These are phyloP conservation scores for Lasioglossum oenotherae DNA, from an alignment of 2,888 invertebrate species.

Conservation along the genomic window DNA sequence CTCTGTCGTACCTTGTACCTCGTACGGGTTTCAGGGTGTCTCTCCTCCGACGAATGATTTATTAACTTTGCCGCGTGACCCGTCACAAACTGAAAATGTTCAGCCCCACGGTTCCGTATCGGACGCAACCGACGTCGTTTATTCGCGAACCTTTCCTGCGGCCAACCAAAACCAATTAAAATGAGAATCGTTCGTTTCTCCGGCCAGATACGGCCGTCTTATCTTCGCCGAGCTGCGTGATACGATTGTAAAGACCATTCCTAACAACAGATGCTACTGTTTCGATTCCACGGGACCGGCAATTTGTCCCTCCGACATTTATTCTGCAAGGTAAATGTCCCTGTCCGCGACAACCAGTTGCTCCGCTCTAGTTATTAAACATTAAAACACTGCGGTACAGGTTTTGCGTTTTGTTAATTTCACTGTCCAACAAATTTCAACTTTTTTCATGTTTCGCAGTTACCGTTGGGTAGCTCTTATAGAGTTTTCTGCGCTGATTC, in stretches of 20 bases:
- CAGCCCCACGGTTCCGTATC: slow-evolving; percentile 15
- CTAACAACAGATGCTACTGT: slow-evolving; percentile 11
- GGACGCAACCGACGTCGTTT: slow-evolving; percentile 11
- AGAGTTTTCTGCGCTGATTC: too few species aligned
- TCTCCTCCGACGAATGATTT: slow-evolving; percentile 50
- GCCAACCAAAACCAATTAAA: slow-evolving; percentile 16
- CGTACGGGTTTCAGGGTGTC: slow-evolving; percentile 24
- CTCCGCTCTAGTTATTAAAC: background rate
- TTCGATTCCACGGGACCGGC: background rate
- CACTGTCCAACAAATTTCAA: too few species aligned
- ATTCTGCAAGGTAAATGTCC: background rate
- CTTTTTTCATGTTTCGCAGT: too few species aligned
- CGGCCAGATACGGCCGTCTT: background rate
- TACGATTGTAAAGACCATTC: slow-evolving; percentile 6
- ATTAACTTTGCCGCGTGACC: slow-evolving; percentile 54
- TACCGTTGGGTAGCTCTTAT: too few species aligned
- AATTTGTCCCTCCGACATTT: background rate
- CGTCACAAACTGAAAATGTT: slow-evolving; percentile 46
- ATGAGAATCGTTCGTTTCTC: slow-evolving; percentile 26
- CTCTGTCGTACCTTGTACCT: slow-evolving; percentile 25
- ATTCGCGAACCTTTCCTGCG: slow-evolving; percentile 23
- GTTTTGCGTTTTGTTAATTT: too few species aligned
- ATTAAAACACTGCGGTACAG: background rate
- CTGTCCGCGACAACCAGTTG: background rate
- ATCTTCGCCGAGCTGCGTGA: background rate